Base-by-base conservation (phyloP, 2,113 vertebrate genomes). In the Pholis gunnellus region DNA sequence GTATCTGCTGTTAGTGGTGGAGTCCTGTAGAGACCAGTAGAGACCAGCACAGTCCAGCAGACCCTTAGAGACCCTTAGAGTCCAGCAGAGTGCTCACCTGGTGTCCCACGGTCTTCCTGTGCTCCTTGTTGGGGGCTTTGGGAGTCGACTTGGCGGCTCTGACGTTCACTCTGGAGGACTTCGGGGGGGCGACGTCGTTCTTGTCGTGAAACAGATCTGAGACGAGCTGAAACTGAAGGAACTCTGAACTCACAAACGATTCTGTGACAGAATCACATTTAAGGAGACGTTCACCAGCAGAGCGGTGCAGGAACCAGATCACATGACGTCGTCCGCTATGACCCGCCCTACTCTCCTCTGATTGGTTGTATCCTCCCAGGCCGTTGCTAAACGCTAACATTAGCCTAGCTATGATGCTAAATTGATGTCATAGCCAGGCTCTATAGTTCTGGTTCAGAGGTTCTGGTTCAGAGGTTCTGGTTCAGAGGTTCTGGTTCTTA, bases 21-120 rank as follows among this genome's bases (percentile, higher is more conserved):
- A 57, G 54, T 57, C 54, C 57, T 31, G 27, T 14, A 60, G 25
- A 2, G 56, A 27, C 56, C 25, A n/a, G 0, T 36, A 64, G 20
- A 7, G 9, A 3, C 1, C 61, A 14, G 10, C 20, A 65, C 36
- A 15, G 22, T 22, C 6, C 6, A 4, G 6, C 20, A 31, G 11
- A 15, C 11, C n/a, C 2, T 3, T 5, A 29, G 11, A 27, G 56
- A 15, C 13, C 56, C 27, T 59, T 1, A 50, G 17, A 50, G 48
- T 20, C 17, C 17, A 8, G 48, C 56, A 54, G 25, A 2, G 14
- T 1, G 4, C 90, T 92, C 84, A 99, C 98, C 97, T 99, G 98
- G 79, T 95, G 96, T 10, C 98, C 98, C 54, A 99, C 98, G 0
- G 96, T 97, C 84, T 98, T 97, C 93, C 96, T 95, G 94, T 99